Evolutionary conservation across 2,113 vertebrate genomes (phyloP), one percentile per base, ranked within the genome.

Genomic region (Sebastes fasciatus): DNA sequence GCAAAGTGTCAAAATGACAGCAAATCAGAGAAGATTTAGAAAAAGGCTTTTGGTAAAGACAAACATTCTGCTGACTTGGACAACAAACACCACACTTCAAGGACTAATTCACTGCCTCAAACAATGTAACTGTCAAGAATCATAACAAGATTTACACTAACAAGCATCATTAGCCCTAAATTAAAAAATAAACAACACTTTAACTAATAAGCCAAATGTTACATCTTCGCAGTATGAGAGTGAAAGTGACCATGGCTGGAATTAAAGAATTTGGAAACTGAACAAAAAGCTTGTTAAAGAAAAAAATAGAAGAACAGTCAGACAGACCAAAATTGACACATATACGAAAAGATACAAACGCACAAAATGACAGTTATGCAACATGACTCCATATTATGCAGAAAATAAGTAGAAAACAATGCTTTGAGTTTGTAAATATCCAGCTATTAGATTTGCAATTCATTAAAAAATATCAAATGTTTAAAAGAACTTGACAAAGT

Each of bases 171-270:
- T 26, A 26, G 2, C 26, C 26, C 26, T 26, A 26, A 2, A 26
- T 26, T 26, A n/a, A 26, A n/a, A 63, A 17, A 1, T 8, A 2
- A 43, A 13, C 26, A 57, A 14, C 7, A 58, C 2, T 17, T 9
- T 1, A 23, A 16, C 42, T 57, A 9, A 16, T 2, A 0, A 9
- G 4, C 40, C 1, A 0, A 43, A 14, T n/a, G 19, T 43, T 4
- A 21, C 1, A 26, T 26, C 12, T 46, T 9, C 1, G 6, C 19
- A 6, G 6, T 2, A 26, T 4, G 3, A 46, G 34, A 19, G 40
- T 16, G 0, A 4, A 26, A 26, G 1, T 3, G 9, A 42, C 8
- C 11, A 6, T 21, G 1, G 0, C 6, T 14, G 0, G 17, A 26
- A 11, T 45, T 5, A 21, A 3, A 43, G 7, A 43, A 43, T 16